These are phyloP conservation scores for Narcine bancroftii DNA, from an alignment of 2,113 vertebrate species.

Conservation along the genomic window DNA sequence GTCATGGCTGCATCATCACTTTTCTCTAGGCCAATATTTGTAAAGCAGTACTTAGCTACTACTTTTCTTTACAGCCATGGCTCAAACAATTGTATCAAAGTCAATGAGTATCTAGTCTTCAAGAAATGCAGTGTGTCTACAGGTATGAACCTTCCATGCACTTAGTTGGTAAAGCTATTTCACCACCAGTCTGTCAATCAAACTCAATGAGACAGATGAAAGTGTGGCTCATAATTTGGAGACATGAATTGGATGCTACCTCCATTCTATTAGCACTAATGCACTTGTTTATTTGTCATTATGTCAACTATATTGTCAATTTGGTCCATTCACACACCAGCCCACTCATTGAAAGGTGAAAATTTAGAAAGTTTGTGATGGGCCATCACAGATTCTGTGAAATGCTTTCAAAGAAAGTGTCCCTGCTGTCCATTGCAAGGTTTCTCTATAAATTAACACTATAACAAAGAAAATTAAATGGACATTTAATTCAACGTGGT, in stretches of 20 bases:
- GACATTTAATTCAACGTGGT: neutral
- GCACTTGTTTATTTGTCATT: neutral
- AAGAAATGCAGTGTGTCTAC: neutral
- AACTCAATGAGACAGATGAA: neutral
- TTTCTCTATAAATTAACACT: neutral
- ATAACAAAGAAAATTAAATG: neutral
- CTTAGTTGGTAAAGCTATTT: neutral
- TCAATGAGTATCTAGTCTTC: neutral
- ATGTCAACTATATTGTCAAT: neutral
- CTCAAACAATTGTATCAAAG: neutral
- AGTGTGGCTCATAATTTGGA: neutral
- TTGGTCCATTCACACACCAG: neutral
- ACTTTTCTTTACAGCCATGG: neutral
- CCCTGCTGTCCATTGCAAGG: neutral
- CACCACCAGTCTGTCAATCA: neutral
- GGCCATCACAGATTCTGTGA: neutral
- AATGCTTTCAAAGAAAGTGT: neutral
- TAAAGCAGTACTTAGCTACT: neutral
- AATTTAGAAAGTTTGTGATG: neutral
- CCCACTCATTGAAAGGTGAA: neutral
- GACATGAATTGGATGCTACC: neutral
- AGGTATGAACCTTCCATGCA: neutral
- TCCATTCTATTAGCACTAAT: neutral
- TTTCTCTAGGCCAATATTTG: neutral
- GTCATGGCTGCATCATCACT: neutral